These are phyloP conservation scores for Perizoma affinitatum DNA, from an alignment of 2,888 invertebrate species.

Conservation along the genomic window DNA sequence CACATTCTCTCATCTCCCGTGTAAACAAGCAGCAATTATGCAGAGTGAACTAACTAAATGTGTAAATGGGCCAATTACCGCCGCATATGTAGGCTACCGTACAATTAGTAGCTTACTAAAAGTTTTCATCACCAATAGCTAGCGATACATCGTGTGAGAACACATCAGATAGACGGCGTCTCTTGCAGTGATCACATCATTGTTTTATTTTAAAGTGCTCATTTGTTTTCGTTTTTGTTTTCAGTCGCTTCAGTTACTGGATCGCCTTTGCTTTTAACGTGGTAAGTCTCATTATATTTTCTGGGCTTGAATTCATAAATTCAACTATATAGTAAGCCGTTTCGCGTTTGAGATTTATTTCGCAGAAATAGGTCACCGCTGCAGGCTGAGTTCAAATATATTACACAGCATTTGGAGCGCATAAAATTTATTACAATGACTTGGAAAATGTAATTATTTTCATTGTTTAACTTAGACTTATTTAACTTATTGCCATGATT, in stretches of 20 bases:
- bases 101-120: constrained; percentile 82
- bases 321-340: constrained; percentile 48
- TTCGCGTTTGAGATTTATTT: constrained; percentile 59
- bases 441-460: constrained; percentile 47
- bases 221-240: constrained; percentile 22
- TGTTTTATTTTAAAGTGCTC: constrained; percentile 36
- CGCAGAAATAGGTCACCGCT: constrained; percentile 59
- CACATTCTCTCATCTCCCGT: constrained; percentile 69
- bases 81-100: constrained; percentile 78
- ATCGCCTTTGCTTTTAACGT: constrained; percentile 1
- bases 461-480: constrained; percentile 44
- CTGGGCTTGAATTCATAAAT: constrained; percentile 41
- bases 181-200: constrained; percentile 67
- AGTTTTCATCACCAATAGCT: constrained; percentile 81
- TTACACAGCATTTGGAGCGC: constrained; percentile 55
- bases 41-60: constrained; percentile 78
- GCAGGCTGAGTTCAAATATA: constrained; percentile 59
- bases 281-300: constrained; percentile 15
- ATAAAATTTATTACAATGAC: constrained; percentile 63
- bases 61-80: constrained; percentile 84
- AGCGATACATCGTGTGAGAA: constrained; percentile 59
- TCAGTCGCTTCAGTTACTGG: constrained; percentile 16
- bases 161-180: constrained; percentile 70
- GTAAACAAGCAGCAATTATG: constrained; percentile 79
- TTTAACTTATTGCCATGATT: constrained; percentile 2